These are phyloP conservation scores for Leuciscus idus DNA, from an alignment of 2,113 vertebrate species.

Conservation along the genomic window DNA sequence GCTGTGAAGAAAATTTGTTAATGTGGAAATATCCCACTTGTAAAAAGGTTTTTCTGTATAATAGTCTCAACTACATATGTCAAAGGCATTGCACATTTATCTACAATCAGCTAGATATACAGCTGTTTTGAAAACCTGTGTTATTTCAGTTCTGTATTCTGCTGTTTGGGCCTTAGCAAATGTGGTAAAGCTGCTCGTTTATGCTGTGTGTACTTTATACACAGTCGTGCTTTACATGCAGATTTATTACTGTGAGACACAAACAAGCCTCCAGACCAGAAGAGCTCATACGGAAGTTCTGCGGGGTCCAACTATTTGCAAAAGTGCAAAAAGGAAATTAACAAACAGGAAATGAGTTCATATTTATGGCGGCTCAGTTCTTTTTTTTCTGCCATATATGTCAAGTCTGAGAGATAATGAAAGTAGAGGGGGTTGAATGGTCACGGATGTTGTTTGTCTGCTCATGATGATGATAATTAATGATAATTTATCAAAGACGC, in stretches of 20 bases:
- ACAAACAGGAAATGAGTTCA: constrained; percentile 8
- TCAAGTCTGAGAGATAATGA: constrained; percentile 17
- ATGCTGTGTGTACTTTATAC: background rate
- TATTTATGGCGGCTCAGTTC: background rate
- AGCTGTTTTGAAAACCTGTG: background rate
- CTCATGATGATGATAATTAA: background rate
- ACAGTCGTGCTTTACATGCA: background rate
- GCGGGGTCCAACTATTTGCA: constrained; percentile 23
- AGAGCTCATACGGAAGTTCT: background rate
- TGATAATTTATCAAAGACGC: background rate
- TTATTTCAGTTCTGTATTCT: background rate
- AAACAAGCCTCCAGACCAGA: background rate
- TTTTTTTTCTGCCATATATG: background rate
- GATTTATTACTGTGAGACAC: constrained; percentile 30
- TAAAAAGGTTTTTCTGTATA: background rate
- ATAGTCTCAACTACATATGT: background rate
- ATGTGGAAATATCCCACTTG: background rate
- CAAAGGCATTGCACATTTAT: background rate
- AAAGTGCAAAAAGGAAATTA: background rate
- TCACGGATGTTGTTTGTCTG: background rate
- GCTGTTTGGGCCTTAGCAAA: background rate
- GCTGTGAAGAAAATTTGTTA: background rate
- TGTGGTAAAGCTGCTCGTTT: background rate
- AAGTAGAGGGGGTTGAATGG: background rate
- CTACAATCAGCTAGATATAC: background rate